Evolutionary conservation across 2,113 vertebrate species (phyloP).

Genomic region (Catharus minimus): DNA sequence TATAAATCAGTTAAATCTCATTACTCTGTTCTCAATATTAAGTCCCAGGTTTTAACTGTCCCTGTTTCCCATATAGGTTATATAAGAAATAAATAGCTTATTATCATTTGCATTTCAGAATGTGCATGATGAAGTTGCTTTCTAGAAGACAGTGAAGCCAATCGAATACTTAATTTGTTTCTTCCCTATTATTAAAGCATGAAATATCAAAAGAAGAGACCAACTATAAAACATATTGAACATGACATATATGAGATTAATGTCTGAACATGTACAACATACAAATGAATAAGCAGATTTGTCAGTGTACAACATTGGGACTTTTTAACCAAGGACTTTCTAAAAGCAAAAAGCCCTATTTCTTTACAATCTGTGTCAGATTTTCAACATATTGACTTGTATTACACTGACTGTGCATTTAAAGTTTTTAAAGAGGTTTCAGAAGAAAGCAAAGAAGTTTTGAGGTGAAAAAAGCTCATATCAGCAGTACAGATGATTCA

Average conservation of each 20-base stretch:
- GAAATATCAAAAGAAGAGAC: background rate
- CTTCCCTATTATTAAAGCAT: background rate
- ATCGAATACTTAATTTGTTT: slow-evolving; percentile 4
- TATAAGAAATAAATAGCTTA: slow-evolving; percentile 18
- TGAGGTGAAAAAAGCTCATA: background rate
- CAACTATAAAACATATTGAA: background rate
- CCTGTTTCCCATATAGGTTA: background rate
- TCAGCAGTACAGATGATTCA: background rate
- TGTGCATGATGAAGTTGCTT: background rate
- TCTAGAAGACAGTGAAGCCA: background rate
- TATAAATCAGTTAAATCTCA: background rate
- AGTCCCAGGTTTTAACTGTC: slow-evolving; percentile 1
- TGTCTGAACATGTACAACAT: background rate
- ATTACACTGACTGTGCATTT: background rate
- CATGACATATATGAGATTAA: background rate
- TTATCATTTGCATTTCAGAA: slow-evolving; percentile 3
- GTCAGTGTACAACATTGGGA: background rate
- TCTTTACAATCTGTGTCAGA: background rate
- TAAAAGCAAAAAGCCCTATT: background rate
- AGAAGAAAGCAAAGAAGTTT: background rate
- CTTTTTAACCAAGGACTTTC: background rate
- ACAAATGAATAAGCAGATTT: background rate
- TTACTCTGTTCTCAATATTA: background rate
- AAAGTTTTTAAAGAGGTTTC: background rate
- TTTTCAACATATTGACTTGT: background rate